Conservation (phyloP, 2,797 vertebrate genomes). For the Malacoraja senta region DNA sequence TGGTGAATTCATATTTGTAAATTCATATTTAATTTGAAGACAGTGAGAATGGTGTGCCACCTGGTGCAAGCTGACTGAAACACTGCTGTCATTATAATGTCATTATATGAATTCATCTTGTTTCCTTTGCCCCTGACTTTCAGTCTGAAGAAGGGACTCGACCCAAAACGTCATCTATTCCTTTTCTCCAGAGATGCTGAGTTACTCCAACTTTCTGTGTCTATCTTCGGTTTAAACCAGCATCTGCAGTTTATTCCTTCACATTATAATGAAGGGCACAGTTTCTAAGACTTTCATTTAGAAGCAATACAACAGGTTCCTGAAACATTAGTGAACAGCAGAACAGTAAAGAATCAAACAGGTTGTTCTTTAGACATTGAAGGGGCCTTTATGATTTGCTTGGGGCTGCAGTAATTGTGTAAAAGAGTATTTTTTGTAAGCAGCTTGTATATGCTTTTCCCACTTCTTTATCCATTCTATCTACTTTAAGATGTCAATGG, state of each 20-base stretch:
- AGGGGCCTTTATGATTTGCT: background rate
- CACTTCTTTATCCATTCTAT: too few species aligned
- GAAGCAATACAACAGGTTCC: background rate
- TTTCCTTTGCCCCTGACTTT: too few species aligned
- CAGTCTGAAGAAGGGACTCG: too few species aligned
- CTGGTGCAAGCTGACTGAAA: background rate
- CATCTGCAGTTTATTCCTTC: too few species aligned
- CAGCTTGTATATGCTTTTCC: too few species aligned
- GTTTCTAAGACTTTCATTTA: background rate
- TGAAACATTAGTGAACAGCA: background rate
- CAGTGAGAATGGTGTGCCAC: background rate
- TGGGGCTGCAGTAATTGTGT: background rate
- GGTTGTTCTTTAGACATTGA: background rate
- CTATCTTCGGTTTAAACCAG: too few species aligned
- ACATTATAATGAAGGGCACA: background rate
- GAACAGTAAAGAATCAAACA: background rate
- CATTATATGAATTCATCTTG: too few species aligned
- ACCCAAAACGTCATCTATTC: too few species aligned
- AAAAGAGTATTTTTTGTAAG: background rate
- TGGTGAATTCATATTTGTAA: too few species aligned
- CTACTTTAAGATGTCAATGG: too few species aligned
- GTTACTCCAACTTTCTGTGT: too few species aligned
- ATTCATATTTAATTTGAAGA: background rate
- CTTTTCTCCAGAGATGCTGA: too few species aligned
- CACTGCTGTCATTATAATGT: background rate